A percentile compares a stretch with the other conserved stretches of the same genome.
phyloP scores from a whole-genome alignment of 2,888 invertebrate genomes.

The Torymus texanus region DNA sequence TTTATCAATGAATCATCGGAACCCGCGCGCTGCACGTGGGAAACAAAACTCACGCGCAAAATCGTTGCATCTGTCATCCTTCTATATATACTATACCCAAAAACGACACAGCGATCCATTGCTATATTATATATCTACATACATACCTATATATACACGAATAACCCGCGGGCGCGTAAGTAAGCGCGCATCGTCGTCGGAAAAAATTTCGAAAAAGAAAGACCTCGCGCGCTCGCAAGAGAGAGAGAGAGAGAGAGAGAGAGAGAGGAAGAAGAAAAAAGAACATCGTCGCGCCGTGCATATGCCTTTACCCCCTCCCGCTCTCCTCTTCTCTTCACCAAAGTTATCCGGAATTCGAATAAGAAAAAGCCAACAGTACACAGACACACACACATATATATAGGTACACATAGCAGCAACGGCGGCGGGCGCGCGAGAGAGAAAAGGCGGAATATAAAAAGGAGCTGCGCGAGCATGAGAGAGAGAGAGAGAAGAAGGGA shows the following conservation, averaged over 20 bases:
- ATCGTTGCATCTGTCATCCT: too few species aligned
- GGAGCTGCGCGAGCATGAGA: not conserved
- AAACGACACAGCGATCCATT: too few species aligned
- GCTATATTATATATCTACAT: too few species aligned
- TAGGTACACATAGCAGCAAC: too few species aligned
- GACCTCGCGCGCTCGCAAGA: not conserved
- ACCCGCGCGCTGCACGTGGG: too few species aligned
- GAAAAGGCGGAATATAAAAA: slow-evolving; percentile 7
- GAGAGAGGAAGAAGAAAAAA: not conserved
- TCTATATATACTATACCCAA: too few species aligned
- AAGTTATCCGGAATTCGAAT: slow-evolving; percentile 39
- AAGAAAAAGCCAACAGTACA: slow-evolving; percentile 23
- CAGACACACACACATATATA: too few species aligned
- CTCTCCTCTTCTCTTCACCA: too few species aligned
- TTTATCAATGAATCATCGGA: too few species aligned
- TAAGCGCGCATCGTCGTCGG: slow-evolving; percentile 11
- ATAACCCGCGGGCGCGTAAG: not conserved
- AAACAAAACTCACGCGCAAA: too few species aligned
- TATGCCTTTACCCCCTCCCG: too few species aligned
- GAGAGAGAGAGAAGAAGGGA: slow-evolving; percentile 11
- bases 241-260: slow-evolving; percentile 1
- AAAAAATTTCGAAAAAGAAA: slow-evolving; percentile 26
- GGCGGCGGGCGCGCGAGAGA: not conserved
- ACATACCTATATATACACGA: too few species aligned
- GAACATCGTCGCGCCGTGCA: not conserved